Evolutionary conservation across 1,140 invertebrate genomes (phyloP).

Genomic region (Melanaphis sacchari): DNA sequence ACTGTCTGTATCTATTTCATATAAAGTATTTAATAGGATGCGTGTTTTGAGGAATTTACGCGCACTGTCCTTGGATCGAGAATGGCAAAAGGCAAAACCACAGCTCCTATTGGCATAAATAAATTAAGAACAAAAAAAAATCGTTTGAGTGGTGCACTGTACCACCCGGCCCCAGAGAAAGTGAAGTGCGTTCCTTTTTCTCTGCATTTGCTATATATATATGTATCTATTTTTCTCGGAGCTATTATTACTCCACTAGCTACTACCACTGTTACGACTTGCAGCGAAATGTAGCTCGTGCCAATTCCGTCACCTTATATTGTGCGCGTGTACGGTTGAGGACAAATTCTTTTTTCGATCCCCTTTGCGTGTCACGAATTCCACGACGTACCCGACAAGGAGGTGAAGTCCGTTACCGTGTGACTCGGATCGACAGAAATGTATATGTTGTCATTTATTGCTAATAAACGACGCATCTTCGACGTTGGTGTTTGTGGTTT

Average conservation of each 20-base stretch:
- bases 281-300: neutral
- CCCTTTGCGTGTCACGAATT: neutral
- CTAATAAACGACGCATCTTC: neutral
- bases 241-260: constrained; percentile 19
- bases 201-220: neutral
- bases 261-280: neutral
- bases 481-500: neutral
- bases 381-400: neutral
- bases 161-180: neutral
- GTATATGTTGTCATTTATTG: neutral
- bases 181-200: constrained; percentile 15
- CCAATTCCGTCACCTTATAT: constrained; percentile 27
- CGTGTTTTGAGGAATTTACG: neutral
- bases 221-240: neutral
- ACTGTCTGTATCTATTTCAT: too few relatives aligned
- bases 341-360: neutral
- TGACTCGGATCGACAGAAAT: neutral
- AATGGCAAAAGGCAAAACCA: constrained; percentile 28
- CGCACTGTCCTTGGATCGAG: neutral
- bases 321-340: neutral
- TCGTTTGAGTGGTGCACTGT: neutral
- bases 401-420: neutral
- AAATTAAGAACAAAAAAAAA: neutral
- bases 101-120: constrained; percentile 42
- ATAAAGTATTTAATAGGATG: neutral